Base-by-base conservation (phyloP, 2,797 vertebrate species). In the Lagocephalus sceleratus region DNA sequence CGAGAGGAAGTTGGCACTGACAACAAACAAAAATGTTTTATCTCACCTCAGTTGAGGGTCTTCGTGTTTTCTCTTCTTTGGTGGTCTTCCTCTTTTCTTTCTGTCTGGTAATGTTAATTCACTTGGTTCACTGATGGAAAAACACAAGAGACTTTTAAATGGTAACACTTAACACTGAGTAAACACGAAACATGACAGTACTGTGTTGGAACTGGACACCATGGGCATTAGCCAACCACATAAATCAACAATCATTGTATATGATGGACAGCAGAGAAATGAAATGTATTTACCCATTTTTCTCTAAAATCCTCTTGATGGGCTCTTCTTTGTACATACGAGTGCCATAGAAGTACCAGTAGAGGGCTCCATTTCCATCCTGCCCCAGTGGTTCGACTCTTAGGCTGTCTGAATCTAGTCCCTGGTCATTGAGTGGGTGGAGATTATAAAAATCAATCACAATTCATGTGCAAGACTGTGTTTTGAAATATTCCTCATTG, bases 271-370 rank as follows among this genome's bases (percentile, higher is more conserved):
- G 2, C 54, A 15, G 3, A 56, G 32, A 7, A 32, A 5, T 2
- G 8, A 6, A 3, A 9, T 5, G 2, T 23, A 19, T 63, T 68
- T 89, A 94, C 96, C 94, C 88, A 85, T 85, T 81, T 57, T 74
- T 75, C 25, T 72, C 77, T 6, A 62, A 46, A 66, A 71, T 87
- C 63, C 62, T 80, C 32, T 70, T 78, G 22, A 89, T 63, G 0
- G 93, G 93, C 45, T 95, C 93, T 72, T 99, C 97, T 84, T 98
- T 99, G 88, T 99, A 99, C 91, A 99, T 94, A 32, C 97, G 89
- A 0, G 96, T 98, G 68, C 97, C 97, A 0, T 99, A 99, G 79
- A 99, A 99, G 85, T 99, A 99, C 97, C 97, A 99, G 76, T 99
- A 99, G 85, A 97, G 92, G 76, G 95, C 95, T 7, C 97, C 95